Percentiles rank a stretch among this genome's conserved stretches.
Evolutionary conservation across 2,888 invertebrate species (phyloP).

Genomic region (Abrostola tripartita): DNA sequence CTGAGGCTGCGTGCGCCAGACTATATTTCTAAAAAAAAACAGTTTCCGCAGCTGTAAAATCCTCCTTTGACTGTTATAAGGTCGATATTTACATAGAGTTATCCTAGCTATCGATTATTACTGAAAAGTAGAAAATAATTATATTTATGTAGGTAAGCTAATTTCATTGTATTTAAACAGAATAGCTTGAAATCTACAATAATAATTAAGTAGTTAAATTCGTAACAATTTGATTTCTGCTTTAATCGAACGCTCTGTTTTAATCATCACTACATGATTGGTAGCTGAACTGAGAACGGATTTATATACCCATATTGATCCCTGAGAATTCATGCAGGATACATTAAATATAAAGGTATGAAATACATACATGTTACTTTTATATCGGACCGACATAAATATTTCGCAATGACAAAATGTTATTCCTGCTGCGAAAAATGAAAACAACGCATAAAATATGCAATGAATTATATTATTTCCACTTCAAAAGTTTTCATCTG

Average conservation of each 20-base stretch:
- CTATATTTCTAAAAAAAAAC: too few relatives aligned
- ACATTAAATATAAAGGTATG: background rate
- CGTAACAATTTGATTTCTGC: slow-evolving; percentile 13
- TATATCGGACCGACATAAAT: slow-evolving; percentile 13
- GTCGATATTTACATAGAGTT: too few relatives aligned
- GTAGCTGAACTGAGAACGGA: background rate
- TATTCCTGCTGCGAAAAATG: background rate
- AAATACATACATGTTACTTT: background rate
- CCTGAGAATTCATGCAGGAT: background rate
- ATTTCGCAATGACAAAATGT: slow-evolving; percentile 1
- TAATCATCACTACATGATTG: slow-evolving; percentile 9
- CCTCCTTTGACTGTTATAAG: too few relatives aligned
- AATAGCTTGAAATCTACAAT: background rate
- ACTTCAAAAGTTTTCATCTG: slow-evolving; percentile 36
- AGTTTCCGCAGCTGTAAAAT: too few relatives aligned
- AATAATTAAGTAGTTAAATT: background rate
- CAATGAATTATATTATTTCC: slow-evolving; percentile 26
- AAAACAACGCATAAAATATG: slow-evolving; percentile 18
- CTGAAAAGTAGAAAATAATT: too few relatives aligned
- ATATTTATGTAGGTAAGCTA: too few relatives aligned
- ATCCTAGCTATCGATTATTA: too few relatives aligned
- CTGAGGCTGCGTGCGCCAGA: too few relatives aligned
- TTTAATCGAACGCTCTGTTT: slow-evolving; percentile 8
- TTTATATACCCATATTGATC: slow-evolving; percentile 1
- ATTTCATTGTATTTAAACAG: background rate